Percentiles rank a stretch among this genome's conserved stretches.
phyloP scores from a whole-genome alignment of 2,113 vertebrate genomes.

The Burhinus oedicnemus region DNA sequence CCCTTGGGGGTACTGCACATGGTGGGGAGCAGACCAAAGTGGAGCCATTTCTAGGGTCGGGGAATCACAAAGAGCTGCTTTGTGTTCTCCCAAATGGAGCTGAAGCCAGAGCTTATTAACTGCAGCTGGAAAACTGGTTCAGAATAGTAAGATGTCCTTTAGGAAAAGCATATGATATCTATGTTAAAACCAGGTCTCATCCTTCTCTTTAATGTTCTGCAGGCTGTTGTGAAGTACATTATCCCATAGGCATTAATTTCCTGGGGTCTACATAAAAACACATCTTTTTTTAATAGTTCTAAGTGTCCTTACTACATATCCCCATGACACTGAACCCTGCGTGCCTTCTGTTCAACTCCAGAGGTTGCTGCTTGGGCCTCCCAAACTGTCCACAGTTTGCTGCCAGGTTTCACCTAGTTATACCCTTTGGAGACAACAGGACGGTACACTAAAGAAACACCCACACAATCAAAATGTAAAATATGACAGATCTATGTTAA shows the following conservation, averaged over 20 bases:
- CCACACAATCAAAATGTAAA: neutral
- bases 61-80: neutral
- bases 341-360: neutral
- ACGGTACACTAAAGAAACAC: neutral
- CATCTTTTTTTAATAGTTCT: neutral
- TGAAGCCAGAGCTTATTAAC: neutral
- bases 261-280: neutral
- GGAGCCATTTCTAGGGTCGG: neutral
- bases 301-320: neutral
- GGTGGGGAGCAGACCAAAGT: neutral
- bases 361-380: neutral
- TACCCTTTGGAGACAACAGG: neutral
- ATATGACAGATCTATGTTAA: neutral
- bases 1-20: neutral
- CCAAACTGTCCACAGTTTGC: neutral
- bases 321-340: neutral
- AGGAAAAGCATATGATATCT: neutral
- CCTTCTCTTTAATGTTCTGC: neutral
- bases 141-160: neutral
- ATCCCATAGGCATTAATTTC: neutral
- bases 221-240: neutral
- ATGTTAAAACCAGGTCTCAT: neutral
- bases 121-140: slow-evolving; percentile 7
- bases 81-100: neutral
- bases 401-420: neutral